Base-by-base conservation (phyloP, 2,888 invertebrate species). In the Netelia melanura region DNA sequence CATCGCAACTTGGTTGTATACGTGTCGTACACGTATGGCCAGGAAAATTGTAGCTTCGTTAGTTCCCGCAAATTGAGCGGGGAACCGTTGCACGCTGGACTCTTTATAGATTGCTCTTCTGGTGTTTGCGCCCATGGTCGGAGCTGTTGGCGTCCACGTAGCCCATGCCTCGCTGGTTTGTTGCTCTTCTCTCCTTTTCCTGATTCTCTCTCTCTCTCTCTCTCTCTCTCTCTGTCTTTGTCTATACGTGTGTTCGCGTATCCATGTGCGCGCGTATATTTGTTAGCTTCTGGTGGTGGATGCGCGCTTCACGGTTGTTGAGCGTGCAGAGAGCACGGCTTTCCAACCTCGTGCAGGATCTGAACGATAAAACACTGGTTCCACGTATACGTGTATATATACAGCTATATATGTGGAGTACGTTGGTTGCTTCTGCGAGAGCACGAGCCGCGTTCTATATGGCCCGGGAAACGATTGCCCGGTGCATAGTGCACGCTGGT, bases 291-390 rank as follows among this genome's bases (percentile, higher is more conserved):
- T 72, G 44, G 10, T 14, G n/a, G 62, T 76, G 68, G 54, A 72
- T 76, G 58, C 75, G 67, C 79, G 65, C 84, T 84, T 84, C 84
- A 81, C 77, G 84, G 84, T 81, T 77, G 72, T 81, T 81, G 75
- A 84, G 72, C 77, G 81, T 84, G 81, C 72, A 48, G 64, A 81
- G 81, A 61, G 77, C 75, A 80, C 70, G 44, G 84, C 72, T 81
- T 84, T 84, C 72, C 72, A 84, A 67, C 84, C 80, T 84, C 84
- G 84, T 84, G 72, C 81, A 74, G 84, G 77, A 84, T 81, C 84
- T 80, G 44, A 74, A 81, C 81, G 84, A 81, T 84, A 84, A 84
- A 81, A 81, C 81, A 71, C 75, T 64, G 9, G 58, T 68, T 68
- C 68, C 67, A 58, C 17, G 71, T 76, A 71, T 43, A 30, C 56